Conservation (phyloP, 2,888 invertebrate genomes). For the Blastobasis adustella region DNA sequence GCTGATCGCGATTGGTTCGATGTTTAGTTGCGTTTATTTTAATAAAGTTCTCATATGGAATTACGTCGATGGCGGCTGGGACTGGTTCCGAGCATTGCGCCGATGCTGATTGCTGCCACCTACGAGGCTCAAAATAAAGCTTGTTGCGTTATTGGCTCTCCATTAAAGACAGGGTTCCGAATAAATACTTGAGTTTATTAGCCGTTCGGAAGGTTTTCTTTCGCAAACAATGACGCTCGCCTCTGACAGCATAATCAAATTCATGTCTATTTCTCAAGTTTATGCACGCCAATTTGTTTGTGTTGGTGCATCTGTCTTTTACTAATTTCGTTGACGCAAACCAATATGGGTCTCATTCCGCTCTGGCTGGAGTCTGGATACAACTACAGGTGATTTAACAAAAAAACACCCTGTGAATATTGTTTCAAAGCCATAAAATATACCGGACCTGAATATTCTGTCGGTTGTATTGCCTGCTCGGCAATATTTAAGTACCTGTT, state of each 20-base stretch:
- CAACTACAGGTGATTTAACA: too few relatives aligned
- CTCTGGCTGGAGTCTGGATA: not conserved
- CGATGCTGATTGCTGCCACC: constrained; percentile 45
- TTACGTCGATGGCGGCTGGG: constrained; percentile 26
- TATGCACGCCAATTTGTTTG: not conserved
- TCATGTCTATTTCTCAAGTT: not conserved
- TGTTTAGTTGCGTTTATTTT: constrained; percentile 54
- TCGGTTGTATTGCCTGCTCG: too few relatives aligned
- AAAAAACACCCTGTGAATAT: too few relatives aligned
- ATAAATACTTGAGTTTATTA: constrained; percentile 46
- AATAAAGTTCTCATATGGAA: constrained; percentile 42
- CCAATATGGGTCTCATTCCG: not conserved
- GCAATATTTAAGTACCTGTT: too few relatives aligned
- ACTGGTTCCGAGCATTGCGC: constrained; percentile 50
- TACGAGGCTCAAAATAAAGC: constrained; percentile 34
- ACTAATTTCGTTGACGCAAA: not conserved
- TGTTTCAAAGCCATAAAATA: too few relatives aligned
- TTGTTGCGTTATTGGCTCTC: constrained; percentile 39
- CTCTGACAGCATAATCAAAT: constrained; percentile 1
- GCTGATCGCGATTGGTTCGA: constrained; percentile 61
- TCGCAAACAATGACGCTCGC: not conserved
- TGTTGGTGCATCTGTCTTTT: not conserved
- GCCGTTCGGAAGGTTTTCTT: constrained; percentile 32
- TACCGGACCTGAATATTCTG: too few relatives aligned
- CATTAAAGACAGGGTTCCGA: constrained; percentile 35